Evolutionary conservation across 2,113 vertebrate genomes (phyloP).

Genomic region (Cyphomyrus plagiostoma): DNA sequence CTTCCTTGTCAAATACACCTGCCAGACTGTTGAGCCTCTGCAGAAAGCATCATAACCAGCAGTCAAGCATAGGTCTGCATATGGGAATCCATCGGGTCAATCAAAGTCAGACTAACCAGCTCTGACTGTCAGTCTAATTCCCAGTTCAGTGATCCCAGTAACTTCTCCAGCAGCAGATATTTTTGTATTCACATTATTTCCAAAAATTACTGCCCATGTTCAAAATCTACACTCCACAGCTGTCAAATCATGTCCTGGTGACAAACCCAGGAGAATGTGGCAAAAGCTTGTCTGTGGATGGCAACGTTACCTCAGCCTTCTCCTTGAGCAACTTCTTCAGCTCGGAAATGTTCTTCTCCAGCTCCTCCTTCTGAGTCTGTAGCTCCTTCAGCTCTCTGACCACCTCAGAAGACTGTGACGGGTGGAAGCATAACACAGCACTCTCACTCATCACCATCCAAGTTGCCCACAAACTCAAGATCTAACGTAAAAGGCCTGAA

Average conservation of each 20-base stretch:
- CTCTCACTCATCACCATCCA: neutral
- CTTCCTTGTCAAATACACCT: conserved; percentile 68
- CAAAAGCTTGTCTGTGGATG: neutral
- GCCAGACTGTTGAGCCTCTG: conserved; percentile 77
- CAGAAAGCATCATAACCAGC: neutral
- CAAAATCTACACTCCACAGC: neutral
- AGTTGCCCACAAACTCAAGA: neutral
- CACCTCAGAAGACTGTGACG: conserved; percentile 52
- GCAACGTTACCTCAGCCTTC: conserved; percentile 67
- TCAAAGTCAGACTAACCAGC: neutral
- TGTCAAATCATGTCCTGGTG: neutral
- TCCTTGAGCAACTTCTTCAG: conserved; percentile 74
- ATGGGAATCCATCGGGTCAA: neutral
- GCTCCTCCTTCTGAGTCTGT: conserved; percentile 63
- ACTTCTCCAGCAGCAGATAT: neutral
- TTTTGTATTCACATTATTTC: neutral
- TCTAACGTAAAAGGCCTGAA: neutral
- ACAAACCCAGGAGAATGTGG: neutral
- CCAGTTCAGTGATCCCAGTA: neutral
- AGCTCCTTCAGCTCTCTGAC: conserved; percentile 60
- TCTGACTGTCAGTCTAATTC: neutral
- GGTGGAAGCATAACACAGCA: neutral
- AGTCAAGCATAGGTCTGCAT: neutral
- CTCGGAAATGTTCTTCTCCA: conserved; percentile 68
- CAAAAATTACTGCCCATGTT: neutral